phyloP scores from a whole-genome alignment of 2,113 vertebrate genomes.

The Anser brachyrhynchus region DNA sequence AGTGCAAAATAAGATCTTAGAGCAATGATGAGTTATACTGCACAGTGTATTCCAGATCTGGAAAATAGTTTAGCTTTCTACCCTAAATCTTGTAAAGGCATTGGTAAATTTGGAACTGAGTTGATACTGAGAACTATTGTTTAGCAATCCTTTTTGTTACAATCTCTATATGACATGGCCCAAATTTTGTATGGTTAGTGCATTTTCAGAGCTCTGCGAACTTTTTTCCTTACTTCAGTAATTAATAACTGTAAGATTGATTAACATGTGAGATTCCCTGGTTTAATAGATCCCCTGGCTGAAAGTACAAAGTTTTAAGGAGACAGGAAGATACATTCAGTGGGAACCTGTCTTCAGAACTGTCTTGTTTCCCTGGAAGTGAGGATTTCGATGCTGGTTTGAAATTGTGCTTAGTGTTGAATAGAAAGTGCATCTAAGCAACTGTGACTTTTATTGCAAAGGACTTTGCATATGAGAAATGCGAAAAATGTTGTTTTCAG shows the following conservation, averaged over 20 bases:
- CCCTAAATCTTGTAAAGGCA: neutral
- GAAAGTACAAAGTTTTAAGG: neutral
- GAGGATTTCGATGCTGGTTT: neutral
- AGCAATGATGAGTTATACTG: neutral
- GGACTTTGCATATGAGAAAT: slow-evolving; percentile 11
- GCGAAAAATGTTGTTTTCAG: neutral
- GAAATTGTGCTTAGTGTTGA: neutral
- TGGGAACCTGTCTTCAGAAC: neutral
- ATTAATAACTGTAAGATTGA: neutral
- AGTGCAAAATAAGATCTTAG: neutral
- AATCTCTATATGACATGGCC: neutral
- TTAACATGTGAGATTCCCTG: neutral
- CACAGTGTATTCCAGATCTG: neutral
- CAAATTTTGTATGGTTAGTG: neutral
- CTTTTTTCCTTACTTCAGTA: neutral
- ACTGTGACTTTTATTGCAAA: slow-evolving; percentile 14
- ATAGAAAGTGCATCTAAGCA: neutral
- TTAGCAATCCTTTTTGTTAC: neutral
- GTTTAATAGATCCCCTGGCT: neutral
- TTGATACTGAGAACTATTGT: neutral
- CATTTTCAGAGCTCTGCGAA: neutral
- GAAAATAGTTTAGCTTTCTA: neutral
- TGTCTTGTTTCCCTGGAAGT: neutral
- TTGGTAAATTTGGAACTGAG: neutral
- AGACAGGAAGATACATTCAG: neutral